These are phyloP conservation scores for Channallabes apus DNA, from an alignment of 2,797 vertebrate species.

Conservation along the genomic window DNA sequence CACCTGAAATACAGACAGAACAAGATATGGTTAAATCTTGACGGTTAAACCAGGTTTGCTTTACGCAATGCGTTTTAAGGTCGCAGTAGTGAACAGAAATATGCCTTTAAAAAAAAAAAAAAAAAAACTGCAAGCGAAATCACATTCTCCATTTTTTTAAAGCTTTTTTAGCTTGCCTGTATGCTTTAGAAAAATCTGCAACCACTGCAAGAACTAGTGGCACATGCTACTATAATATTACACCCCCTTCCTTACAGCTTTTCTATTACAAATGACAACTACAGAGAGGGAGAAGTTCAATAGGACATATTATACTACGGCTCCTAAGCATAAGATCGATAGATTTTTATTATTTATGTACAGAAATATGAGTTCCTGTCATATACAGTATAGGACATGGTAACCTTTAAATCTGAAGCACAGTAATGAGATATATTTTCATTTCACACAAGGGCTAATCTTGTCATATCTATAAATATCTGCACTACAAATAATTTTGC, in stretches of 20 bases:
- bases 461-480: neutral
- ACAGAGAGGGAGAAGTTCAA: neutral
- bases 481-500: neutral
- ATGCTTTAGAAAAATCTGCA: slow-evolving; percentile 17
- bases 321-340: neutral
- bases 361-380: neutral
- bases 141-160: neutral
- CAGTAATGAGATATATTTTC: neutral
- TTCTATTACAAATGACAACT: slow-evolving; percentile 1
- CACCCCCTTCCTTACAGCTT: neutral
- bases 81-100: slow-evolving; percentile 16
- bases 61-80: slow-evolving; percentile 18
- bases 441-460: neutral
- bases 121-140: slow-evolving; percentile 12
- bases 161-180: slow-evolving; percentile 4
- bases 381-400: neutral
- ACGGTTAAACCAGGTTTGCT: neutral
- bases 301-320: neutral
- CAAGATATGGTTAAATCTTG: slow-evolving; percentile 22
- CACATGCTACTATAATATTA: slow-evolving; percentile 15
- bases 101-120: neutral
- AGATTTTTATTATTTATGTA: neutral
- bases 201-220: slow-evolving; percentile 29
- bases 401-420: neutral
- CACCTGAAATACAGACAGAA: slow-evolving; percentile 74